A percentile compares a stretch with the other conserved stretches of the same genome.
Evolutionary conservation across 2,113 vertebrate genomes (phyloP).

Genomic region (Vulpes lagopus): DNA sequence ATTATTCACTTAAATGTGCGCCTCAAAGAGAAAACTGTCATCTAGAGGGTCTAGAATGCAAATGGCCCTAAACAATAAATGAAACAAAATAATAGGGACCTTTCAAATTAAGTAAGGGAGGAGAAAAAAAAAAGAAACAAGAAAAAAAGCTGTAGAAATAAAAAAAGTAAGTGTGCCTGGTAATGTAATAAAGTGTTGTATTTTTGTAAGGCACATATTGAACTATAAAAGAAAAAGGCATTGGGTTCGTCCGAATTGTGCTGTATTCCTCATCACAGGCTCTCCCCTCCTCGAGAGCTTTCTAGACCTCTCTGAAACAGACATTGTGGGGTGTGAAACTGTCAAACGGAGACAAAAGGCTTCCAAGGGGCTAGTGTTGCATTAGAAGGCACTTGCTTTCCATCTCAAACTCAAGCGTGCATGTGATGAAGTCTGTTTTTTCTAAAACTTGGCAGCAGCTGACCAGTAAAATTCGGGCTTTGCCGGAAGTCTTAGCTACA

Average conservation of each 20-base stretch:
- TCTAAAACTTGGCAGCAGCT: conserved; percentile 83
- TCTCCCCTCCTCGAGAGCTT: conserved; percentile 58
- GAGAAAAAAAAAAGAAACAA: not conserved
- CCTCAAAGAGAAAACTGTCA: not conserved
- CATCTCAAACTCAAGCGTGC: conserved; percentile 33
- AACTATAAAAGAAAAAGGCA: conserved; percentile 45
- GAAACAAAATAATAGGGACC: not conserved
- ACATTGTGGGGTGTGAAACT: conserved; percentile 78
- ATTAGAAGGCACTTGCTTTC: conserved; percentile 64
- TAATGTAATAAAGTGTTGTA: conserved; percentile 12
- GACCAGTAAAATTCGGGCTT: conserved; percentile 80
- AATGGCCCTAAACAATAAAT: not conserved
- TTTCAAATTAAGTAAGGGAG: not conserved
- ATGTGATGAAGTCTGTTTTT: conserved; percentile 75
- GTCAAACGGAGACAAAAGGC: conserved; percentile 75
- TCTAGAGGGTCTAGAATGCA: not conserved
- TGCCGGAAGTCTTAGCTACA: conserved; percentile 86
- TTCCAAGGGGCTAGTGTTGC: conserved; percentile 66
- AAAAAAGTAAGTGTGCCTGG: conserved; percentile 36
- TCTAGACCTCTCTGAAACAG: conserved; percentile 70
- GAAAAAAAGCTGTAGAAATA: not conserved
- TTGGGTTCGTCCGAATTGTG: not conserved
- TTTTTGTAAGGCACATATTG: not conserved
- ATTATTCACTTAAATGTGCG: not conserved
- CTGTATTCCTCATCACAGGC: conserved; percentile 43